Base-by-base conservation (phyloP, 2,113 vertebrate genomes). In the Panthera tigris region DNA sequence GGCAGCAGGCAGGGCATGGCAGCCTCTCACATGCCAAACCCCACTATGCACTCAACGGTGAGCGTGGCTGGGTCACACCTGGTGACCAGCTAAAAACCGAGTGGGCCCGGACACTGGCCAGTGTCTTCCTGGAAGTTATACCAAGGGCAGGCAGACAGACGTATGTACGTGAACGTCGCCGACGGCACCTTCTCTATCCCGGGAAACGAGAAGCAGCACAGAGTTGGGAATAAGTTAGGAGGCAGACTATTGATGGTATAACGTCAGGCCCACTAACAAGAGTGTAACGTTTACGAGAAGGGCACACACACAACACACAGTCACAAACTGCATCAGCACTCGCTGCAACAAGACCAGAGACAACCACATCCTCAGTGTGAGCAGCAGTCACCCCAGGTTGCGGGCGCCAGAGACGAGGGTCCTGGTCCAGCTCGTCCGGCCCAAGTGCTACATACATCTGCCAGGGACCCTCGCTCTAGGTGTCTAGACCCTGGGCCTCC, bases 91-190 rank as follows among this genome's bases (percentile, higher is more conserved):
- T 41, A 8, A 52, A 39, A 80, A 39, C 73, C 14, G 9, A 3
- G 66, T 27, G 65, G 4, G 3, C 29, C 50, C 7, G 50, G 29
- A 33, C 61, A 68, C 36, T 3, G 0, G 79, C 50, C 4, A 8
- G 90, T 27, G 50, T 73, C 79, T 27, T 82, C 90, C 90, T 13
- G 27, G 36, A 27, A 36, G 39, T 27, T 8, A 71, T 3, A 25
- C 36, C 84, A 36, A n/a, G 65, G 79, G 31, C 66, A 36, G 66
- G 31, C 66, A 36, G 66, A 23, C 36, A 69, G 13, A 50, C 36
- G 0, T 2, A 29, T 4, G 31, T 19, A 27, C 2, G 5, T 25
- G 65, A 25, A 82, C 13, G 3, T 15, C 21, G 15, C 11, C 23
- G n/a, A 57, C 13, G 0, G 76, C 4, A 33, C 48, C 5, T 65